Conservation (phyloP, 1,140 invertebrate genomes). For the Lasaia peninsularis region DNA sequence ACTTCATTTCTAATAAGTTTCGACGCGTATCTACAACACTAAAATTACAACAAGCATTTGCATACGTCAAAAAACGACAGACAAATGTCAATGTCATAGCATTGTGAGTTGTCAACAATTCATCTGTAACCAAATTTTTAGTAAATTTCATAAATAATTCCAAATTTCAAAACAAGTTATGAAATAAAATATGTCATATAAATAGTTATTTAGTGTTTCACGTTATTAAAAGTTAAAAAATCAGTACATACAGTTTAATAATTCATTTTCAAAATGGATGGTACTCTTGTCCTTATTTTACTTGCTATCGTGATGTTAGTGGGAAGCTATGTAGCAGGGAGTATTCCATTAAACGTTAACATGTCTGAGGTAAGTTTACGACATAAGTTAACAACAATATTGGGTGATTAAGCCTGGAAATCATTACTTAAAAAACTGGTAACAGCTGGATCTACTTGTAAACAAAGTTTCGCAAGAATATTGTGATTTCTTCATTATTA, state of each 20-base stretch:
- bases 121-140: constrained; percentile 1
- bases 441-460: constrained; percentile 21
- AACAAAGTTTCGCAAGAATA: neutral
- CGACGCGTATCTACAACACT: too few relatives aligned
- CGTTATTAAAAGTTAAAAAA: neutral
- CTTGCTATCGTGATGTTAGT: constrained; percentile 94
- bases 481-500: constrained; percentile 6
- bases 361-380: constrained; percentile 90
- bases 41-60: neutral
- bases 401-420: neutral
- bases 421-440: constrained; percentile 7
- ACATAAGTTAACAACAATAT: constrained; percentile 7
- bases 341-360: constrained; percentile 93
- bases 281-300: constrained; percentile 87
- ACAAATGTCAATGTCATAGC: neutral
- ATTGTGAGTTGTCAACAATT: constrained; percentile 12
- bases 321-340: constrained; percentile 95
- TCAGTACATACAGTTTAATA: neutral
- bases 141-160: constrained; percentile 3
- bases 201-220: neutral
- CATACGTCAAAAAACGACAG: too few relatives aligned
- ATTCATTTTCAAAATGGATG: constrained; percentile 82
- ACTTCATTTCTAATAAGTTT: too few relatives aligned
- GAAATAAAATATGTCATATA: constrained; percentile 5
- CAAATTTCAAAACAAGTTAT: neutral